Percentiles rank a stretch among this genome's conserved stretches.
Evolutionary conservation across 1,140 invertebrate genomes (phyloP).

Genomic region (Micrasema longulum): DNA sequence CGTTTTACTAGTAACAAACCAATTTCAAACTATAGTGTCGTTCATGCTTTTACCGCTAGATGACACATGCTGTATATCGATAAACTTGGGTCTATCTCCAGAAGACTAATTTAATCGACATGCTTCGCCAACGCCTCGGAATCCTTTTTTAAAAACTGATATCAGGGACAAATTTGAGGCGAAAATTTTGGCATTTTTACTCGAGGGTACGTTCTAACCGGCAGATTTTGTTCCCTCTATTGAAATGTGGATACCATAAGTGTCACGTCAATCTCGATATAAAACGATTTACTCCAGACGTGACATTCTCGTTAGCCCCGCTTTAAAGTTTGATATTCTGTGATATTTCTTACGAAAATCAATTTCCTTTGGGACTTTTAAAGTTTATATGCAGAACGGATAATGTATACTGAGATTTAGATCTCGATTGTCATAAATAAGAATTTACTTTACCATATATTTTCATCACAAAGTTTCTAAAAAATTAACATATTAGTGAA

Average conservation of each 20-base stretch:
- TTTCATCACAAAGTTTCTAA: too few species aligned
- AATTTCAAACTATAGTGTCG: constrained; percentile 18
- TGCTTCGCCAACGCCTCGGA: too few species aligned
- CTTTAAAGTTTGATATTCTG: constrained; percentile 36
- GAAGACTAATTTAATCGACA: background rate
- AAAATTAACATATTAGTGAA: too few species aligned
- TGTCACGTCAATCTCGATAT: constrained; percentile 38
- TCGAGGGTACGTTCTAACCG: background rate
- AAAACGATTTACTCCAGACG: constrained; percentile 37
- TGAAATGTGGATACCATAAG: constrained; percentile 5
- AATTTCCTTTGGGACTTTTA: constrained; percentile 29
- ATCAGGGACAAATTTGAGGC: too few species aligned
- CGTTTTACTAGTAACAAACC: constrained; percentile 13
- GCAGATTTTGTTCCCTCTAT: too few species aligned
- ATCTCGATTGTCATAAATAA: constrained; percentile 6
- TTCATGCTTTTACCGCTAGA: constrained; percentile 28
- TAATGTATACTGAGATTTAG: constrained; percentile 12
- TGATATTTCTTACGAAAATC: constrained; percentile 31
- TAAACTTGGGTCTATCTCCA: constrained; percentile 18
- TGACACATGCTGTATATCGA: constrained; percentile 31
- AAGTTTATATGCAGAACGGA: constrained; percentile 23
- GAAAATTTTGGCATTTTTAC: background rate
- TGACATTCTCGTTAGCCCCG: constrained; percentile 35
- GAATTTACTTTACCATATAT: background rate
- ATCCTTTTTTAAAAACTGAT: too few species aligned